These are phyloP conservation scores for Eupeodes corollae DNA, from an alignment of 1,140 invertebrate species.

Conservation along the genomic window DNA sequence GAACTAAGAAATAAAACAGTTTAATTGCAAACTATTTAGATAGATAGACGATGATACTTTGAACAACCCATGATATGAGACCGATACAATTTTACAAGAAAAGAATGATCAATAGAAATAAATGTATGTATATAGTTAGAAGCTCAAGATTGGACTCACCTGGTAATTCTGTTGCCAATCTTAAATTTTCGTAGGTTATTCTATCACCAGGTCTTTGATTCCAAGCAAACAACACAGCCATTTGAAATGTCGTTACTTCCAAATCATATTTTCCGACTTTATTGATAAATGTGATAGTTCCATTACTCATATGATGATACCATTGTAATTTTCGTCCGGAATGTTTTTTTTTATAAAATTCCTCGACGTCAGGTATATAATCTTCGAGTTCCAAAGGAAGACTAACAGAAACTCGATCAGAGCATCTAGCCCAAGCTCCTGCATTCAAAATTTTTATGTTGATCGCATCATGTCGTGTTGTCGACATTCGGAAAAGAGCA, in stretches of 20 bases:
- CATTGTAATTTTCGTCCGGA: conserved; percentile 96
- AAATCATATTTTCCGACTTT: conserved; percentile 90
- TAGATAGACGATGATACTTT: too few species aligned
- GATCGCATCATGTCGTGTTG: conserved; percentile 56
- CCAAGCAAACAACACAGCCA: conserved; percentile 99
- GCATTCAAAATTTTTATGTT: conserved; percentile 95
- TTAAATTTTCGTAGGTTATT: conserved; percentile 89
- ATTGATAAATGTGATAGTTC: conserved; percentile 92
- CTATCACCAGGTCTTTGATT: conserved; percentile 87
- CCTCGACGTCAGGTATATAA: conserved; percentile 94
- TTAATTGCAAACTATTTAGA: too few species aligned
- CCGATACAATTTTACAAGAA: not conserved
- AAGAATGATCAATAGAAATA: not conserved
- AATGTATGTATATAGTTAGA: not conserved
- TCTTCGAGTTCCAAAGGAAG: conserved; percentile 95
- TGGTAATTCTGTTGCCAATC: conserved; percentile 91
- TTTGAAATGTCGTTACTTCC: conserved; percentile 98
- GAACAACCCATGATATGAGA: too few species aligned
- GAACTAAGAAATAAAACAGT: too few species aligned
- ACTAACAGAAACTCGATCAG: conserved; percentile 88
- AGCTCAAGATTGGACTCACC: conserved; percentile 11
- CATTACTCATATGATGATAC: conserved; percentile 99
- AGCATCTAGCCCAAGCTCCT: conserved; percentile 92
- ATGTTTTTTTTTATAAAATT: conserved; percentile 93
- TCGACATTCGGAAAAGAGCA: conserved; percentile 72